Evolutionary conservation across 2,888 invertebrate species (phyloP).

Genomic region (Leptinotarsa juncta): DNA sequence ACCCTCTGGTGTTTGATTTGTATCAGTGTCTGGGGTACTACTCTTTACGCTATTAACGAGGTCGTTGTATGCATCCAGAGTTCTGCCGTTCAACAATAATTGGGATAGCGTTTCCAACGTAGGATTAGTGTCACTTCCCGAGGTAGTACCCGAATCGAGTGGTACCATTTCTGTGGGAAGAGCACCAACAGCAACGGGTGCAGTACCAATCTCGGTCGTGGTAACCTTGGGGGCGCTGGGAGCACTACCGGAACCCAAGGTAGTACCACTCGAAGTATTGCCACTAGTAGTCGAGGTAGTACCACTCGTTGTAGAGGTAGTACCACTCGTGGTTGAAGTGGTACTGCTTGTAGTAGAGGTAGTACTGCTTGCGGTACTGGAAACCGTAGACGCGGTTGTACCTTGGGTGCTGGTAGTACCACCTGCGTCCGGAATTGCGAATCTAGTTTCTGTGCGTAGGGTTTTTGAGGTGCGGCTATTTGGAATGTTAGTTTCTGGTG

Average conservation of each 20-base stretch:
- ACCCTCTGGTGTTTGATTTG: conserved; percentile 23
- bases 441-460: conserved; percentile 13
- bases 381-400: conserved; percentile 24
- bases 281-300: not conserved
- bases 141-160: conserved; percentile 44
- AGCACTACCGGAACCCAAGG: conserved; percentile 17
- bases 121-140: conserved; percentile 57
- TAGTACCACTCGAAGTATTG: not conserved
- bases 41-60: conserved; percentile 65
- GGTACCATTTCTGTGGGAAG: conserved; percentile 35
- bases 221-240: conserved; percentile 21
- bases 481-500: conserved; percentile 37
- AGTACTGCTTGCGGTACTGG: conserved; percentile 24
- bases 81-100: conserved; percentile 71
- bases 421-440: not conserved
- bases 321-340: conserved; percentile 28
- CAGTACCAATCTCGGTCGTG: conserved; percentile 22
- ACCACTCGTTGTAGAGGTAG: conserved; percentile 15
- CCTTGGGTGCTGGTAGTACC: conserved; percentile 10
- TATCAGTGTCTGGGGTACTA: conserved; percentile 35
- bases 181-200: conserved; percentile 39
- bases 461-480: conserved; percentile 23
- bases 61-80: conserved; percentile 71
- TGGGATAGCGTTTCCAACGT: conserved; percentile 73
- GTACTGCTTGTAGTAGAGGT: conserved; percentile 28